Percentiles rank a stretch among this genome's conserved stretches.
Conservation (phyloP, 2,797 vertebrate species). For the Paguma larvata region DNA sequence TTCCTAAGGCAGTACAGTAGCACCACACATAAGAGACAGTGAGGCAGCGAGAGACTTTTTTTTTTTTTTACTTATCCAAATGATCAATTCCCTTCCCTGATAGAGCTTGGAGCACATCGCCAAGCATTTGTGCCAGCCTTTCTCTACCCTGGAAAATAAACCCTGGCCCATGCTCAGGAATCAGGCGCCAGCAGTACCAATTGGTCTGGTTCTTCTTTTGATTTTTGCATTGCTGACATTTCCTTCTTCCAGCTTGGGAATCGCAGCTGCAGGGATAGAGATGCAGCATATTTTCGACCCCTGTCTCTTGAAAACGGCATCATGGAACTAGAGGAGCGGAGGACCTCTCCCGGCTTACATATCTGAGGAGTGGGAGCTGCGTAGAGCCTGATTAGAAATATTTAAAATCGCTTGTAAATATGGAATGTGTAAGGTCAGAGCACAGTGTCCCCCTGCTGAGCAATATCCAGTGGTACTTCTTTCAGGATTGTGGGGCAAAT, state of each 20-base stretch:
- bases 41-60: slow-evolving; percentile 57
- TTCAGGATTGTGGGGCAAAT: background rate
- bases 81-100: slow-evolving; percentile 61
- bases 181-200: slow-evolving; percentile 53
- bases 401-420: slow-evolving; percentile 9
- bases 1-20: slow-evolving; percentile 73
- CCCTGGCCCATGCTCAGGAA: slow-evolving; percentile 68
- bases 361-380: background rate
- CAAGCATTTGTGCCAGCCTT: slow-evolving; percentile 58
- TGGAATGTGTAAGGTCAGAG: background rate
- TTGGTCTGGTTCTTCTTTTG: slow-evolving; percentile 65
- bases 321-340: background rate
- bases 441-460: background rate
- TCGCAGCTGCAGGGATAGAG: slow-evolving; percentile 31
- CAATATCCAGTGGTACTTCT: background rate
- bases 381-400: background rate
- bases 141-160: slow-evolving; percentile 57
- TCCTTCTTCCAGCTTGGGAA: slow-evolving; percentile 72
- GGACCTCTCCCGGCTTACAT: background rate
- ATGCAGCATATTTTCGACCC: slow-evolving; percentile 7
- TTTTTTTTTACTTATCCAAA: slow-evolving; percentile 32
- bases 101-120: slow-evolving; percentile 19
- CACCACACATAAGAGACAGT: slow-evolving; percentile 58
- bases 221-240: slow-evolving; percentile 66
- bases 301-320: slow-evolving; percentile 64